Evolutionary conservation across 2,113 vertebrate genomes (phyloP).

Genomic region (Myotis brandtii): DNA sequence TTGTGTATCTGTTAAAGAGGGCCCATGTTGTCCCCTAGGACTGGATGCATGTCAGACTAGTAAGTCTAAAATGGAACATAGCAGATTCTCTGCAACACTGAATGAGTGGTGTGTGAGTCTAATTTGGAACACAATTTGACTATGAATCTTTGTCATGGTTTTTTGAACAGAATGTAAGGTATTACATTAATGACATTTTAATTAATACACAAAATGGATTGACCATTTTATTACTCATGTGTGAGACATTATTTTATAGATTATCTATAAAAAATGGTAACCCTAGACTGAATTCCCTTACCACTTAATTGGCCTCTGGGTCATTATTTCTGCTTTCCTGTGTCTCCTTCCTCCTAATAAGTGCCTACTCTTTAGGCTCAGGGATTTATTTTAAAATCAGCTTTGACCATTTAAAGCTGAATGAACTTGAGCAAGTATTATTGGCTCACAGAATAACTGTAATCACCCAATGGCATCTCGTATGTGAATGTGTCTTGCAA

Average conservation of each 20-base stretch:
- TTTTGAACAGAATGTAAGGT: neutral
- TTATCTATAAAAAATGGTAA: neutral
- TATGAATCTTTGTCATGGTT: constrained; percentile 33
- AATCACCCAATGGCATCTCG: neutral
- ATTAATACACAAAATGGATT: neutral
- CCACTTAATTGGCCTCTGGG: neutral
- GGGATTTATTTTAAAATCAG: constrained; percentile 44
- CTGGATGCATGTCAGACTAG: neutral
- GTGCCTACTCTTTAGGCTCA: neutral
- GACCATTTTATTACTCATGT: neutral
- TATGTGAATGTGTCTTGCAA: neutral
- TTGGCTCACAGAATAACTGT: neutral
- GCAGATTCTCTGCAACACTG: neutral
- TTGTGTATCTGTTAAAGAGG: neutral
- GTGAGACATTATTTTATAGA: neutral
- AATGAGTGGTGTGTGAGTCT: neutral
- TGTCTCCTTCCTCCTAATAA: neutral
- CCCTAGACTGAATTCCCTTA: neutral
- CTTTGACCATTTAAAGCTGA: constrained; percentile 18
- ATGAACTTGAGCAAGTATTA: neutral
- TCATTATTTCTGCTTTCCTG: neutral
- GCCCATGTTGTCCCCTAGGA: neutral
- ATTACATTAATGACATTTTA: constrained; percentile 28
- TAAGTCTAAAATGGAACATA: neutral
- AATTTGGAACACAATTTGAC: constrained; percentile 1